Percentiles rank a stretch among this genome's conserved stretches.
Evolutionary conservation across 1,140 invertebrate genomes (phyloP).

Genomic region (Palaemon carinicauda): DNA sequence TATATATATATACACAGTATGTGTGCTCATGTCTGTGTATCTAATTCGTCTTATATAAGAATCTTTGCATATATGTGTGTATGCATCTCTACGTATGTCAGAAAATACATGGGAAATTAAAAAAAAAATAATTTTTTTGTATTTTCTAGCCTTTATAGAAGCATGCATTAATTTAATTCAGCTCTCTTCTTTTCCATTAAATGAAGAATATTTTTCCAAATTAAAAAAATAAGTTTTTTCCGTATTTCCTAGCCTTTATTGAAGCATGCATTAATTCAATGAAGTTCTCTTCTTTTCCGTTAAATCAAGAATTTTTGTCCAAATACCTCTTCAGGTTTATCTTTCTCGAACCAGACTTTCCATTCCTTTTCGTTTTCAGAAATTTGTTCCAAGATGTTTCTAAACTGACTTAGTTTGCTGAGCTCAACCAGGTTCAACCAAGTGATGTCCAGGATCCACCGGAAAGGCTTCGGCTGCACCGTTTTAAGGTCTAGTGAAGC

Average conservation of each 20-base stretch:
- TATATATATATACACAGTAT: no score
- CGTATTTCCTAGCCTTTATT: no score
- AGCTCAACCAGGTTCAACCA: conserved; percentile 97
- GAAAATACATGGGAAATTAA: no score
- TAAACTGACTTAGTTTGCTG: conserved; percentile 85
- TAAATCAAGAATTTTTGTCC: neutral
- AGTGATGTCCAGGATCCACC: conserved; percentile 94
- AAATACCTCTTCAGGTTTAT: conserved; percentile 67
- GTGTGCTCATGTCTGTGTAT: no score
- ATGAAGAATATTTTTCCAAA: neutral
- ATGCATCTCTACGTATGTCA: no score
- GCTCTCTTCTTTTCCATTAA: neutral
- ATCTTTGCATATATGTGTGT: no score
- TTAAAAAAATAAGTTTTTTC: neutral
- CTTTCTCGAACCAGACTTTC: conserved; percentile 93
- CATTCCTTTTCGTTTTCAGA: conserved; percentile 87
- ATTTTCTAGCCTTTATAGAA: no score
- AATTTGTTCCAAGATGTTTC: conserved; percentile 84
- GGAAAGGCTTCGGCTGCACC: conserved; percentile 89
- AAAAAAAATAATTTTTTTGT: neutral
- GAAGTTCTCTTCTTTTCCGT: no score
- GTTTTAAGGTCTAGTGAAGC: conserved; percentile 94
- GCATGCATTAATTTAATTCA: neutral
- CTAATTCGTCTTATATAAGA: no score
- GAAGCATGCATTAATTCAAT: no score